These are phyloP conservation scores for Antennarius maculatus DNA, from an alignment of 2,797 vertebrate species.

Conservation along the genomic window DNA sequence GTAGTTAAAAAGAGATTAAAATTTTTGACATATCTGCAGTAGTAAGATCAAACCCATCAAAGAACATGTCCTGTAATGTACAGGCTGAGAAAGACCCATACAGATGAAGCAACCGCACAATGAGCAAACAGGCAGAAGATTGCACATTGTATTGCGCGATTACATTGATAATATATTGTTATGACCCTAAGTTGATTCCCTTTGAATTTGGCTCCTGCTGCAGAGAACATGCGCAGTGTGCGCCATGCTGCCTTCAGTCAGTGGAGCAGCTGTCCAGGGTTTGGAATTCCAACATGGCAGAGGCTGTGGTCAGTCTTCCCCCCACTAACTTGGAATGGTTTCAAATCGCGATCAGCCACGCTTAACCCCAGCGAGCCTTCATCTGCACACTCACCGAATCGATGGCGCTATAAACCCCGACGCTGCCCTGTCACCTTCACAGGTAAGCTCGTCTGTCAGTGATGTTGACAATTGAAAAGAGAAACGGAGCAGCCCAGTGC, in stretches of 20 bases:
- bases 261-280: slow-evolving; percentile 97
- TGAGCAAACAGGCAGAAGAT: too few relatives aligned
- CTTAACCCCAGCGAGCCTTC: slow-evolving; percentile 86
- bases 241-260: slow-evolving; percentile 89
- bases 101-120: too few relatives aligned
- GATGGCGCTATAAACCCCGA: slow-evolving; percentile 87
- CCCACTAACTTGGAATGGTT: slow-evolving; percentile 97
- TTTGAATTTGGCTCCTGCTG: slow-evolving; percentile 95
- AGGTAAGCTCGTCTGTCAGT: slow-evolving; percentile 86
- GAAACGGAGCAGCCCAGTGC: slow-evolving; percentile 56
- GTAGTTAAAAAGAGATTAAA: too few relatives aligned
- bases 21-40: too few relatives aligned
- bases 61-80: too few relatives aligned
- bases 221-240: slow-evolving; percentile 91
- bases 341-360: slow-evolving; percentile 89
- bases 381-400: slow-evolving; percentile 86
- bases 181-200: slow-evolving; percentile 46
- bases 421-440: slow-evolving; percentile 85
- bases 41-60: too few relatives aligned
- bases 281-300: slow-evolving; percentile 99
- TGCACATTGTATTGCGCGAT: too few relatives aligned
- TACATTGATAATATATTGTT: too few relatives aligned
- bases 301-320: slow-evolving; percentile 94
- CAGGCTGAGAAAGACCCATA: too few relatives aligned
- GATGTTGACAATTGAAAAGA: slow-evolving; percentile 66